These are phyloP conservation scores for Ochropleura leucogaster DNA, from an alignment of 2,888 invertebrate species.

Conservation along the genomic window DNA sequence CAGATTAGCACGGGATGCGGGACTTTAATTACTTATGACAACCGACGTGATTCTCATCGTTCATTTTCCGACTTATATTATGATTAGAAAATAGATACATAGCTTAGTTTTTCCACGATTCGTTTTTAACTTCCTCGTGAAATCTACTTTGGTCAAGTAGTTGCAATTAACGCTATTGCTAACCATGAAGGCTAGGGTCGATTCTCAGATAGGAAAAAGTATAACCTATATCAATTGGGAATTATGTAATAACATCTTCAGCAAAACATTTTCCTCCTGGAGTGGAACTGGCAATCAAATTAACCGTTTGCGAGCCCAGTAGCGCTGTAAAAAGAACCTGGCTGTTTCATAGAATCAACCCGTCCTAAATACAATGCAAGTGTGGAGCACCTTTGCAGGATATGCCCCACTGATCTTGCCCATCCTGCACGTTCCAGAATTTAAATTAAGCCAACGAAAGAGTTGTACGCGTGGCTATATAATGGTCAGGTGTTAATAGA, in stretches of 20 bases:
- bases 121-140: background rate
- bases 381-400: no score
- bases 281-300: no score
- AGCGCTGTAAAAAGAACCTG: no score
- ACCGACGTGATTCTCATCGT: background rate
- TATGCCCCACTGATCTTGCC: no score
- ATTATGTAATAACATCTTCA: background rate
- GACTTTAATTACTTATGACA: slow-evolving; percentile 11
- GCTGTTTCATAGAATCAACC: no score
- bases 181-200: background rate
- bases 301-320: no score
- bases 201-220: background rate
- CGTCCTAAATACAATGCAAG: no score
- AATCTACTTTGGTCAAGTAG: background rate
- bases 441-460: no score
- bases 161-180: background rate
- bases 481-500: no score
- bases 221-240: background rate
- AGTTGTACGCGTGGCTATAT: no score
- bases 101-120: background rate
- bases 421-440: no score
- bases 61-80: background rate
- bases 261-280: no score
- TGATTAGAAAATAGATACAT: background rate
- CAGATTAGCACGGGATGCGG: slow-evolving; percentile 17